Evolutionary conservation across 1,140 invertebrate species (phyloP), one percentile per base, ranked within the genome.

Genomic region (Drosophila tropicalis): DNA sequence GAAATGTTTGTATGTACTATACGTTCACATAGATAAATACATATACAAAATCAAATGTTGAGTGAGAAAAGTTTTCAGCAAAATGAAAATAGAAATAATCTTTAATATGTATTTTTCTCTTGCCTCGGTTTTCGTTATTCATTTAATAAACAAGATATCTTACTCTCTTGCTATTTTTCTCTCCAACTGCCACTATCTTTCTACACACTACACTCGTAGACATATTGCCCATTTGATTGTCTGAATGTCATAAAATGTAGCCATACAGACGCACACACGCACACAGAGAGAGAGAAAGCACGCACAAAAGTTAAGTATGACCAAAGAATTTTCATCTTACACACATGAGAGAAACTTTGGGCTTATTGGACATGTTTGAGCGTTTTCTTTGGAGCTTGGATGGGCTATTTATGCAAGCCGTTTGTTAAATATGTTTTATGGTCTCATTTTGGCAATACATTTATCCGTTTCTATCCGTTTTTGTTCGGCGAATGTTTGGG

Each of bases 401-500:
- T 39, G 36, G 57, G 57, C 25, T 19, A 67, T 40, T 56, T 57
- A 55, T 40, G 64, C 63, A 55, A 62, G 40, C 39, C 17, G 22
- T 47, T 15, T 60, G 64, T 63, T 40, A 44, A 72, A 51, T 65
- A 17, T 72, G 71, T 67, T 76, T 87, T 76, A 79, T 76, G 60
- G 58, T 44, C 51, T 34, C 70, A 73, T 86, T 79, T 70, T 13
- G 51, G 51, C 57, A 69, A 76, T 75, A 70, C 66, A 66, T 84
- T 79, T 61, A 62, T 79, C 79, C 83, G 10, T 39, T 39, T 12
- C 12, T 39, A 5, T 39, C 36, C 36, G 4, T 39, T 39, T 13
- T 12, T 39, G 4, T 39, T 13, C 9, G 12, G 12, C 12, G 5
- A 1, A 68, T 61, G 68, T 62, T 78, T 54, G 65, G 82, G 83